Base-by-base conservation (phyloP, 92 coral and sea anemone genomes). In the Parazoanthus darwini region DNA sequence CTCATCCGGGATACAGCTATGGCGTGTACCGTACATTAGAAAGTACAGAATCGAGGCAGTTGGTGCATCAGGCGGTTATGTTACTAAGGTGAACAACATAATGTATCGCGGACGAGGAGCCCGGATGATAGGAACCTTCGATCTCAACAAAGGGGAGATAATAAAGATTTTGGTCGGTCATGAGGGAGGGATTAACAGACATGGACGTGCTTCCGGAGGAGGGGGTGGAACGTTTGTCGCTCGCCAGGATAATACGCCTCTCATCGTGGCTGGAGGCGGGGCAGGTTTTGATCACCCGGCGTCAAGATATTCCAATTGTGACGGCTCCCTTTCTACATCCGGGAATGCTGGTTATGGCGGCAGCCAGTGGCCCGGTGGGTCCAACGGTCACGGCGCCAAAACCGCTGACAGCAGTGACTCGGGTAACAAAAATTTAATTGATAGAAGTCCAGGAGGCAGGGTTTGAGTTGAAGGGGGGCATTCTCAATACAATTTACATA, bases 201-300 rank as follows among this genome's bases (percentile, higher is more conserved):
- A 18, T n/a, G 1, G 5, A 16, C 2, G n/a, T 8, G 58, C 86
- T 66, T 68, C 92, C 25, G 92, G 92, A 0, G 95, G 95, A 35
- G 95, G 95, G 23, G 95, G 95, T 11, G 95, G 95, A 2, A 91
- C 89, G 23, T 93, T 93, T 89, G 96, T 91, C 22, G 92, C 82
- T 29, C 84, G 84, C 25, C 90, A 80, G 54, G 76, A 78, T 67
- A 86, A 88, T 59, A 80, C 89, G 8, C 93, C 92, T 25, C 59
- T 93, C 23, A 75, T 91, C 29, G 91, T 92, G 50, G 96, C 92
- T 16, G 96, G 96, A 77, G 94, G 93, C 36, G 95, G 95, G 26
- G 95, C 86, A 16, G 93, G 93, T 3, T 72, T 50, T 25, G 90
- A 90, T 35, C 0, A 8, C 0, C 89, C 76, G 0, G 35, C 1